Base-by-base conservation (phyloP, 2,797 vertebrate species). In the Pteronotus mesoamericanus region DNA sequence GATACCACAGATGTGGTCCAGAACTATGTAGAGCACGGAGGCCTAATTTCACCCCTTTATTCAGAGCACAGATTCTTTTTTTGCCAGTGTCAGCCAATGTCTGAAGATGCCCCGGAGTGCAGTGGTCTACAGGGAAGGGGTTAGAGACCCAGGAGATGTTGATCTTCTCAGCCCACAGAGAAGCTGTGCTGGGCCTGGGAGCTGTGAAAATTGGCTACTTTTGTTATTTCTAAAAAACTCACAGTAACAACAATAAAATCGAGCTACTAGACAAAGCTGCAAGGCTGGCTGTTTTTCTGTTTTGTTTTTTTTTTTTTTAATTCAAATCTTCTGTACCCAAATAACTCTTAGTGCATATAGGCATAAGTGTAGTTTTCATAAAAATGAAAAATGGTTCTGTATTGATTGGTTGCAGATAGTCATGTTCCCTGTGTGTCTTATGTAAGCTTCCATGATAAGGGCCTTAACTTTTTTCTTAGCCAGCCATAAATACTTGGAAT, bases 161-260 rank as follows among this genome's bases (percentile, higher is more conserved):
- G 32, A 14, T 68, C 7, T 22, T 15, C 4, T 86, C 14, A 61
- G 12, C 11, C 2, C 9, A 16, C 42, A 68, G 12, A 83, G 80
- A 64, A 19, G 5, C 16, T 74, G 6, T 46, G 7, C 5, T 37
- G 72, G 16, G 11, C 2, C 11, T 55, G 6, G 6, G 34, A 80
- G 22, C 22, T 18, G 32, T 92, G 79, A 93, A 94, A 96, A 94
- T 72, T 77, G 79, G 16, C 66, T 96, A 55, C 29, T 32, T 89
- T 82, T 91, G 26, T 26, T 69, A 8, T 79, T 96, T 95, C 14
- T 85, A 91, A 72, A 74, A 61, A 48, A 9, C 0, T 75, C n/a
- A 39, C 42, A 83, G 89, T 24, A 94, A 53, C 37, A 95, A 93
- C 84, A 94, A 77, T 61, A 15, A 92, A 93, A 55, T 71, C 21